Conservation (phyloP, 2,113 vertebrate genomes). For the Saguinus imperator region DNA sequence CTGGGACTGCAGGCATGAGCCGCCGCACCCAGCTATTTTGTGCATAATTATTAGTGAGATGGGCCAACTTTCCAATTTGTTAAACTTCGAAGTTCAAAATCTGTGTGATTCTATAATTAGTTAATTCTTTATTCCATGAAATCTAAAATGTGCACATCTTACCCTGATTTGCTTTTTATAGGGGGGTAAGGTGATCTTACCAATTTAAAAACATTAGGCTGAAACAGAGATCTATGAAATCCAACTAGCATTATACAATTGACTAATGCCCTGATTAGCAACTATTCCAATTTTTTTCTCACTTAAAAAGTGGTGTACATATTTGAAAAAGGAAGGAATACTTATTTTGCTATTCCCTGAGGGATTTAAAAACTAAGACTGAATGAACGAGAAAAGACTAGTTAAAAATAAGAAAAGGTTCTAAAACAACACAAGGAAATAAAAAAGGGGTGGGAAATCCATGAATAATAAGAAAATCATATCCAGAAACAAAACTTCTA, state of each 20-base stretch:
- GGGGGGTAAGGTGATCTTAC: neutral
- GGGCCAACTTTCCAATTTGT: neutral
- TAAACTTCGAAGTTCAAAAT: constrained; percentile 5
- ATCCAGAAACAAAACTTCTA: neutral
- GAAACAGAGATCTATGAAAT: neutral
- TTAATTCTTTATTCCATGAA: constrained; percentile 3
- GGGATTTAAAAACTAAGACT: neutral
- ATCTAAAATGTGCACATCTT: neutral
- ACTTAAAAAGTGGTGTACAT: neutral
- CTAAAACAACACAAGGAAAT: neutral
- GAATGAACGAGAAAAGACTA: neutral
- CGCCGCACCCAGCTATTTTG: too few species aligned
- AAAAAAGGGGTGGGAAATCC: neutral
- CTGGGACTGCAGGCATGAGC: too few species aligned
- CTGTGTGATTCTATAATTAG: neutral
- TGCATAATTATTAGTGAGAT: neutral
- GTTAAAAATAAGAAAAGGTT: constrained; percentile 8
- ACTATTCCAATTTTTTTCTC: neutral
- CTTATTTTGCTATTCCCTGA: constrained; percentile 3
- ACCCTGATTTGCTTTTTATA: neutral
- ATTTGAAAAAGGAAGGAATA: neutral
- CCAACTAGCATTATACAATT: neutral
- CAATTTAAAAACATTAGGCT: neutral
- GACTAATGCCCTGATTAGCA: neutral
- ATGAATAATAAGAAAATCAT: constrained; percentile 28